phyloP scores from a whole-genome alignment of 2,888 invertebrate species.

The Adineta ricciae region DNA sequence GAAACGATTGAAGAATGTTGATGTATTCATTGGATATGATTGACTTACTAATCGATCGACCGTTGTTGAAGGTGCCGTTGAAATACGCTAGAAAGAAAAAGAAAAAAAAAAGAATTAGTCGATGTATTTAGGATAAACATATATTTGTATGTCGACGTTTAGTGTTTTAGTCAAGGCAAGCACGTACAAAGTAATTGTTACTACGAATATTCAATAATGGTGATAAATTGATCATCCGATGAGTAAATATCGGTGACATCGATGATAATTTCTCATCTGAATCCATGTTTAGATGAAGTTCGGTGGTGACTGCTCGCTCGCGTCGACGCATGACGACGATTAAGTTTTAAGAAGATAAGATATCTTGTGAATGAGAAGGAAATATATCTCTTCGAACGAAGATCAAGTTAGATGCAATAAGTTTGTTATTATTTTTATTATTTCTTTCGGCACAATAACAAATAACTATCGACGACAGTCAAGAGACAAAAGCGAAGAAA shows the following conservation, averaged over 20 bases:
- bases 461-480: neutral
- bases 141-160: no score
- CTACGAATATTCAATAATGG: neutral
- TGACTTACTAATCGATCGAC: neutral
- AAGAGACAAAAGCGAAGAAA: neutral
- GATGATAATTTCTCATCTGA: neutral
- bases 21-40: neutral
- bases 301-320: neutral
- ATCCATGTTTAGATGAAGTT: neutral
- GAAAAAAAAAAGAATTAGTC: no score
- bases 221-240: neutral
- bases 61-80: neutral
- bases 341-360: no score
- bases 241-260: neutral
- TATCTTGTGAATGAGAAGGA: no score
- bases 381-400: neutral
- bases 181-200: neutral
- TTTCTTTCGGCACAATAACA: neutral
- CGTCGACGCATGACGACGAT: neutral
- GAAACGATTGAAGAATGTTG: neutral
- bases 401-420: neutral
- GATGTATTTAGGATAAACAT: no score
- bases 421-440: constrained; percentile 5
- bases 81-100: neutral
- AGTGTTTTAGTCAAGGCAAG: neutral